Percentiles rank a stretch among this genome's conserved stretches.
Conservation (phyloP, 35 echinoderm and acorn worm species). For the Hemicentrotus pulcherrimus region DNA sequence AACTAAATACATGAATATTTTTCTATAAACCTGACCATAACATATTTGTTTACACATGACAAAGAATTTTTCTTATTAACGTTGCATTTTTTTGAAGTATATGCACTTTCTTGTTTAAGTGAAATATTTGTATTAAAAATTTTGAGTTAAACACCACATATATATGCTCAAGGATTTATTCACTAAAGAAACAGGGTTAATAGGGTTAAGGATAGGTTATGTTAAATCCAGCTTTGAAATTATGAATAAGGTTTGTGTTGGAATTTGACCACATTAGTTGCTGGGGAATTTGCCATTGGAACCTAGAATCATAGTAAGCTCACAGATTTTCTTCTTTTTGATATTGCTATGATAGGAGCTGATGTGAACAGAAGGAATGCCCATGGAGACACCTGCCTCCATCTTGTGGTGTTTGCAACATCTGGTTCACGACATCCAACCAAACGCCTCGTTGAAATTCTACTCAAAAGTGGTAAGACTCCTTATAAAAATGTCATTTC, state of each 20-base stretch:
- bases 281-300: background rate
- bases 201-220: background rate
- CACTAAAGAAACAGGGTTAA: background rate
- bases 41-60: too few species aligned
- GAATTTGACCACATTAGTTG: too few species aligned
- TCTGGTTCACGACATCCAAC: slow-evolving; percentile 19
- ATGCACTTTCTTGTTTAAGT: too few species aligned
- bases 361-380: slow-evolving; percentile 28
- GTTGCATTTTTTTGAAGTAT: too few species aligned
- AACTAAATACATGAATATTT: too few species aligned
- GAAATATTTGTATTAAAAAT: too few species aligned
- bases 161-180: background rate
- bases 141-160: too few species aligned
- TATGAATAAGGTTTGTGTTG: background rate
- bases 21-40: too few species aligned
- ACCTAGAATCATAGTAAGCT: background rate
- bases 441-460: slow-evolving; percentile 42
- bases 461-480: slow-evolving; percentile 50
- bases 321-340: background rate
- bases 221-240: background rate
- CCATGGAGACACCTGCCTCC: slow-evolving; percentile 60
- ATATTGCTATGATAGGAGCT: slow-evolving; percentile 40
- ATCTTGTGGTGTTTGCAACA: slow-evolving; percentile 55
- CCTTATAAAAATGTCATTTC: background rate
- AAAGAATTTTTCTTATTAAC: too few species aligned